Conservation (phyloP, 37 sponge, comb jelly and placozoan genomes). For the Agelas oroides region DNA sequence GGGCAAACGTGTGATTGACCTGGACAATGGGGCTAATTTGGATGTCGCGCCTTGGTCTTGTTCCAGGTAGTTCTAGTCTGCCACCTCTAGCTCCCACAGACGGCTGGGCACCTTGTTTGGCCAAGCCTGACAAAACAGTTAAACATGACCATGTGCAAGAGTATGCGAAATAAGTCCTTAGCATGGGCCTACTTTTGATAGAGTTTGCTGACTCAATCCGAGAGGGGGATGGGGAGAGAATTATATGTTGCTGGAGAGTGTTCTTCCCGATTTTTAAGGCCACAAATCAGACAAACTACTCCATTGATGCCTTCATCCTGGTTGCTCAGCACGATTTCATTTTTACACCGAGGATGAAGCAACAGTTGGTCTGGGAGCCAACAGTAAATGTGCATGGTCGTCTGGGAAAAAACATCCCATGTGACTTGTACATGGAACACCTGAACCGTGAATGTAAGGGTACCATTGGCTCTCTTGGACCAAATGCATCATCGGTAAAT, state of each 20-base stretch:
- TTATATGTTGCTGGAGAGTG: slow-evolving; percentile 6
- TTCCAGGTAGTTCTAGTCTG: too few species aligned
- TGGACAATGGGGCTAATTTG: too few species aligned
- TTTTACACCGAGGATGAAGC: slow-evolving; percentile 17
- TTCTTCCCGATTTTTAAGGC: slow-evolving; percentile 31
- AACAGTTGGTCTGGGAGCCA: slow-evolving; percentile 38
- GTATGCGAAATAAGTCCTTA: slow-evolving; percentile 4
- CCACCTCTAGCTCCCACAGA: too few species aligned
- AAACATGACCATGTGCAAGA: background rate
- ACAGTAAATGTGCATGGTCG: slow-evolving; percentile 38
- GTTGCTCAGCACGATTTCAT: slow-evolving; percentile 18
- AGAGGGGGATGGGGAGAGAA: slow-evolving; percentile 28
- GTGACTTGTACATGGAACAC: slow-evolving; percentile 61
- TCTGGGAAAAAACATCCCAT: slow-evolving; percentile 43
- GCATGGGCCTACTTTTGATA: slow-evolving; percentile 38
- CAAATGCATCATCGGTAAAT: background rate
- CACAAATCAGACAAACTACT: slow-evolving; percentile 21
- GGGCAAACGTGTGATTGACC: too few species aligned
- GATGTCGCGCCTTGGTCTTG: too few species aligned
- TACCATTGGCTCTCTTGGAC: background rate
- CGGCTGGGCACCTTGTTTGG: too few species aligned
- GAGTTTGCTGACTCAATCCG: slow-evolving; percentile 19
- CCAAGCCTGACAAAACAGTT: too few species aligned
- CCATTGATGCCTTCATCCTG: slow-evolving; percentile 39
- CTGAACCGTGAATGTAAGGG: slow-evolving; percentile 29